Conservation (phyloP, 1,140 invertebrate species). For the Brachionus rubens region DNA sequence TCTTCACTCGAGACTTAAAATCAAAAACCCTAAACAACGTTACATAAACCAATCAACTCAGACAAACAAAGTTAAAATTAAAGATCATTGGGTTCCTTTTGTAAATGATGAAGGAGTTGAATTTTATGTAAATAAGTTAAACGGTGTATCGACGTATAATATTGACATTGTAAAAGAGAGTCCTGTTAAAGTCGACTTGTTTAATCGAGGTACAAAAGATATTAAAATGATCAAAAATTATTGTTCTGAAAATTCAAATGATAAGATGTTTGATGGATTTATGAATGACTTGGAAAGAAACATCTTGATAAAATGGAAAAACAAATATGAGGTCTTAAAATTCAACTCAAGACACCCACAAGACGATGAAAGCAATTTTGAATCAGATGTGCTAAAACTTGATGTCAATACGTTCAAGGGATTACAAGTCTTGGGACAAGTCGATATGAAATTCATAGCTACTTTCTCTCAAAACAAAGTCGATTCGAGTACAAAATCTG, state of each 20-base stretch:
- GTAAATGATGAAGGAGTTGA: background rate
- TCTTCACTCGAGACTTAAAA: background rate
- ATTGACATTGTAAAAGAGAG: background rate
- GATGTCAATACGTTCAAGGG: background rate
- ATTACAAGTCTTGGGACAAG: constrained; percentile 36
- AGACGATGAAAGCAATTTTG: background rate
- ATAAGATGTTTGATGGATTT: background rate
- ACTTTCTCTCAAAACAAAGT: background rate
- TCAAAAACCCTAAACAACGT: background rate
- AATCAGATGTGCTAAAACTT: background rate
- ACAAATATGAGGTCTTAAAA: background rate
- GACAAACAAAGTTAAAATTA: background rate
- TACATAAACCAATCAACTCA: background rate
- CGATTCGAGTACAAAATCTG: background rate
- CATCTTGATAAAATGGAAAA: background rate
- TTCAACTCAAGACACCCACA: background rate
- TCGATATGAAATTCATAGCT: constrained; percentile 38
- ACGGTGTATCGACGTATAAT: constrained; percentile 5
- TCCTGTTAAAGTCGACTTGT: too few relatives aligned
- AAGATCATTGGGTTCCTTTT: background rate
- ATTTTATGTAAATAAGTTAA: constrained; percentile 23
- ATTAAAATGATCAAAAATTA: background rate
- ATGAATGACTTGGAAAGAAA: background rate
- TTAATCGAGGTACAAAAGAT: background rate
- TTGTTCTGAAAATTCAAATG: background rate